Evolutionary conservation across 2,888 invertebrate species (phyloP).

Genomic region (Seladonia tumulorum): DNA sequence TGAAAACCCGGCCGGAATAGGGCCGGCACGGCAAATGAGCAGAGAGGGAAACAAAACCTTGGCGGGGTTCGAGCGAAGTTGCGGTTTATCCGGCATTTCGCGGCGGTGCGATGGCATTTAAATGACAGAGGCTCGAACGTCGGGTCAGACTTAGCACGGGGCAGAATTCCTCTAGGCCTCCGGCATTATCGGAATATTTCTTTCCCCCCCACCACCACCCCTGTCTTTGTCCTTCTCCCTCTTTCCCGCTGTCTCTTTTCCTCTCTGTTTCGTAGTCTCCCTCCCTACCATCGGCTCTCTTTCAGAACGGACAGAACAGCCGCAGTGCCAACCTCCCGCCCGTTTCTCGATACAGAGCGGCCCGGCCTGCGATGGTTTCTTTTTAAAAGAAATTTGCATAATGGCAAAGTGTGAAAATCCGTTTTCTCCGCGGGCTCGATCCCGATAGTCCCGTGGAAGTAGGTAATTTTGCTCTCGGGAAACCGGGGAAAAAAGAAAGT

Average conservation of each 20-base stretch:
- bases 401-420: conserved; percentile 79
- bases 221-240: neutral
- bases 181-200: conserved; percentile 77
- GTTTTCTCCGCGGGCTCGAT: conserved; percentile 71
- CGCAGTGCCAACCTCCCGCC: neutral
- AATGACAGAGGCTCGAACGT: conserved; percentile 51
- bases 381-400: conserved; percentile 79
- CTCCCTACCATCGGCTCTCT: neutral
- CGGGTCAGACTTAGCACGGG: conserved; percentile 49
- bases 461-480: conserved; percentile 67
- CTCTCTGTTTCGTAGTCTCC: neutral
- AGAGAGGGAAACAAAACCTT: conserved; percentile 47
- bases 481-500: conserved; percentile 30
- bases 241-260: neutral
- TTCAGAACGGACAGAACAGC: conserved; percentile 31
- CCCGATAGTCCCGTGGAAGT: conserved; percentile 69
- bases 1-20: neutral
- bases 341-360: conserved; percentile 43
- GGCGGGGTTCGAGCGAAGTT: conserved; percentile 37
- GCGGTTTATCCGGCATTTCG: conserved; percentile 61
- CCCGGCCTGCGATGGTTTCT: conserved; percentile 69
- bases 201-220: conserved; percentile 26
- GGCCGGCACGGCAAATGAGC: conserved; percentile 47
- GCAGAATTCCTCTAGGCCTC: conserved; percentile 66
- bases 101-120: conserved; percentile 57